Percentiles rank a stretch among this genome's conserved stretches.
Evolutionary conservation across 2,113 vertebrate genomes (phyloP).

Genomic region (Pseudopodoces humilis): DNA sequence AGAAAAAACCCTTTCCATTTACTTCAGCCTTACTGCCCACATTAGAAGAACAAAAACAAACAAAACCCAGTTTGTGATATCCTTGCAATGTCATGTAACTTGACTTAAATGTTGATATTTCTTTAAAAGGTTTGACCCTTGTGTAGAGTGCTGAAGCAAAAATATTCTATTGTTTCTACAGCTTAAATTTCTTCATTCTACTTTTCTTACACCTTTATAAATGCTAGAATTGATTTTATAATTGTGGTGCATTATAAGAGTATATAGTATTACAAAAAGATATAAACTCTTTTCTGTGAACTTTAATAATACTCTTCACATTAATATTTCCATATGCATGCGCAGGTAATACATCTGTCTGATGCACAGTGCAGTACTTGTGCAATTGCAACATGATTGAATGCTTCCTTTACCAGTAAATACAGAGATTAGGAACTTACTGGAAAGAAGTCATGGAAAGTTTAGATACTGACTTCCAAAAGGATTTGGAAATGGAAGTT

Average conservation of each 20-base stretch:
- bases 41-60: neutral
- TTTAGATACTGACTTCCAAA: neutral
- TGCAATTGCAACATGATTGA: neutral
- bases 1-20: neutral
- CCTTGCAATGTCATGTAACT: neutral
- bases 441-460: conserved; percentile 1
- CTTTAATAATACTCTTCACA: neutral
- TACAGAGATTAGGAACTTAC: neutral
- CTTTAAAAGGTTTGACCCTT: neutral
- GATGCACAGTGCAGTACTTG: neutral
- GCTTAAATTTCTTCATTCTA: neutral
- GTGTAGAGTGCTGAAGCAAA: neutral
- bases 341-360: neutral
- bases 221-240: neutral
- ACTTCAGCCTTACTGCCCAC: neutral
- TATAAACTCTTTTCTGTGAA: neutral
- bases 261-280: neutral
- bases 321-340: neutral
- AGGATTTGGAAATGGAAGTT: neutral
- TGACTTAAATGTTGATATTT: neutral
- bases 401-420: neutral
- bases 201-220: neutral
- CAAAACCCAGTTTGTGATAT: fast-evolving
- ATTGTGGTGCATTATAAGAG: neutral
- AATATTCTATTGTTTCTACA: neutral